These are phyloP conservation scores for Neosalanx taihuensis DNA, from an alignment of 2,797 vertebrate genomes.

Conservation along the genomic window DNA sequence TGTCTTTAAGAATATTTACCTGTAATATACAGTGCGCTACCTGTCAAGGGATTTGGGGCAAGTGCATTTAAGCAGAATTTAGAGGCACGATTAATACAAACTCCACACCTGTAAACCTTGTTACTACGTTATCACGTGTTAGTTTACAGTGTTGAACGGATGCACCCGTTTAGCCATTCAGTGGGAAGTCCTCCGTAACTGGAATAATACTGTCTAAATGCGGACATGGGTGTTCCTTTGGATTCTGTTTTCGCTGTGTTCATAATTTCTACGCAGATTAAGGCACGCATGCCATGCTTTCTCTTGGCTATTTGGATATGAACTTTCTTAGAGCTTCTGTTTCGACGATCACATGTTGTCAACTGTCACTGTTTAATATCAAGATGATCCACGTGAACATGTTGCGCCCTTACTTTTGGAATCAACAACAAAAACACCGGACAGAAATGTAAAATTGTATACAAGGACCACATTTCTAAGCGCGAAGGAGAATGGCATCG, in stretches of 20 bases:
- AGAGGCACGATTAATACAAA: background rate
- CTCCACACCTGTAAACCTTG: background rate
- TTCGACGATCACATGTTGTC: slow-evolving; percentile 27
- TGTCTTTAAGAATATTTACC: slow-evolving; percentile 68
- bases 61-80: slow-evolving; percentile 7
- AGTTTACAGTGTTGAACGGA: slow-evolving; percentile 17
- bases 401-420: slow-evolving; percentile 48
- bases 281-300: slow-evolving; percentile 22
- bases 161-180: slow-evolving; percentile 45
- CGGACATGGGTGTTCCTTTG: slow-evolving; percentile 69
- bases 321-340: background rate
- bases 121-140: background rate
- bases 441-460: slow-evolving; percentile 32
- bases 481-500: slow-evolving; percentile 80
- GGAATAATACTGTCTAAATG: slow-evolving; percentile 46
- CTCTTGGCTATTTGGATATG: slow-evolving; percentile 7
- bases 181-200: slow-evolving; percentile 61
- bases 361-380: slow-evolving; percentile 35
- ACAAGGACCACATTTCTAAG: slow-evolving; percentile 54
- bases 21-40: slow-evolving; percentile 35
- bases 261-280: slow-evolving; percentile 27
- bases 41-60: slow-evolving; percentile 1
- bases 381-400: slow-evolving; percentile 60
- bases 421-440: slow-evolving; percentile 48
- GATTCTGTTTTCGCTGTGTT: slow-evolving; percentile 47